Conservation (phyloP, 2,113 vertebrate species). For the Perccottus glenii region DNA sequence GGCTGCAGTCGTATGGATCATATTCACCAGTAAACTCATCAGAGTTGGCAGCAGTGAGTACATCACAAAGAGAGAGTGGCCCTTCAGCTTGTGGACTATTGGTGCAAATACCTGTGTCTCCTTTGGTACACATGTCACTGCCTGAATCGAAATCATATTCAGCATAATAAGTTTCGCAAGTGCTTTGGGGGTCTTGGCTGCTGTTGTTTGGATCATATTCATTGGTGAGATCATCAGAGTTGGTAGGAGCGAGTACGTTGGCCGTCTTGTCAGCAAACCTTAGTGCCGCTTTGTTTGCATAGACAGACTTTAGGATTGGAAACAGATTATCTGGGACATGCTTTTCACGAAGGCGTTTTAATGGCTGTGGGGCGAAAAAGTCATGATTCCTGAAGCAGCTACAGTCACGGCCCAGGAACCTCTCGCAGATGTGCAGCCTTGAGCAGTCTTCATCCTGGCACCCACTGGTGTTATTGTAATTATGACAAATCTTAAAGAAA, state of each 20-base stretch:
- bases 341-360: constrained; percentile 45
- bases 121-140: background rate
- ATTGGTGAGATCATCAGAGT: background rate
- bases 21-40: too few species aligned
- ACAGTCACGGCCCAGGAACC: constrained; percentile 51
- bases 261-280: background rate
- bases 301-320: constrained; percentile 44
- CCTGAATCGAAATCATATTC: background rate
- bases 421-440: constrained; percentile 73
- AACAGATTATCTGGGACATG: constrained; percentile 51
- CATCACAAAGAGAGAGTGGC: background rate
- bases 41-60: too few species aligned
- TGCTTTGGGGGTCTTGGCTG: background rate
- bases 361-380: constrained; percentile 63
- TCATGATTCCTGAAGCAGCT: constrained; percentile 62
- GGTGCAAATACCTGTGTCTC: background rate
- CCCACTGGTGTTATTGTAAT: constrained; percentile 75
- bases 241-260: background rate
- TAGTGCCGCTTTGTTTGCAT: constrained; percentile 65
- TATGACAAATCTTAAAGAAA: constrained; percentile 62
- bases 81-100: background rate
- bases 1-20: background rate
- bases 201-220: background rate
- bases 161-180: background rate
- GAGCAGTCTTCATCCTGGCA: constrained; percentile 42